These are phyloP conservation scores for Tipula lateralis DNA, from an alignment of 2,888 invertebrate species.

Conservation along the genomic window DNA sequence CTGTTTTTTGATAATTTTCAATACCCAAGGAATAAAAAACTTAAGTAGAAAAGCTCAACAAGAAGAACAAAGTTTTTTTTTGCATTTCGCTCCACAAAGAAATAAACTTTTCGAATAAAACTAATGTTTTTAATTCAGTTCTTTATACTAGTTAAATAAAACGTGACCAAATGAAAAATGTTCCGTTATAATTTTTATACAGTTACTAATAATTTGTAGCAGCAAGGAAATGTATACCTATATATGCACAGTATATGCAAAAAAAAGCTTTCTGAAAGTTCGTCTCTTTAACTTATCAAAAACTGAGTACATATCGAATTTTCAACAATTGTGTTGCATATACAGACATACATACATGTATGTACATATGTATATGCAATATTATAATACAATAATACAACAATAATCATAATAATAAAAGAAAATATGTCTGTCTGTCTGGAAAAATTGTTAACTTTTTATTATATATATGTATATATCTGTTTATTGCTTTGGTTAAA, in stretches of 20 bases:
- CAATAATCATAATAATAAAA: neutral
- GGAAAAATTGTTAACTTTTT: neutral
- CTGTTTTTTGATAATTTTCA: neutral
- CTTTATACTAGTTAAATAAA: neutral
- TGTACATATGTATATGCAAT: neutral
- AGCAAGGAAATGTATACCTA: no score
- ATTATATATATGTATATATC: neutral
- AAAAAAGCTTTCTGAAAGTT: neutral
- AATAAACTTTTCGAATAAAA: neutral
- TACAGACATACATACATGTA: no score
- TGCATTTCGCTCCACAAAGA: neutral
- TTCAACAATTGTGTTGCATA: no score
- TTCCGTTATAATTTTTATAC: neutral
- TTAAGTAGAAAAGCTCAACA: neutral
- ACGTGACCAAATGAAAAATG: neutral
- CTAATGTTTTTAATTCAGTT: neutral
- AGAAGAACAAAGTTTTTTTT: neutral
- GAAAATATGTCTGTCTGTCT: conserved; percentile 15
- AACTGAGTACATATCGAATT: no score
- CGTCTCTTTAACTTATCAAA: no score
- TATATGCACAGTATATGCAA: neutral
- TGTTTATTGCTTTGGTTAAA: neutral
- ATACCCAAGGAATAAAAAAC: neutral
- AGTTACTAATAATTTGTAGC: no score
- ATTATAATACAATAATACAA: neutral